phyloP scores from a whole-genome alignment of 1,140 invertebrate species.

The Papilio helenus region DNA sequence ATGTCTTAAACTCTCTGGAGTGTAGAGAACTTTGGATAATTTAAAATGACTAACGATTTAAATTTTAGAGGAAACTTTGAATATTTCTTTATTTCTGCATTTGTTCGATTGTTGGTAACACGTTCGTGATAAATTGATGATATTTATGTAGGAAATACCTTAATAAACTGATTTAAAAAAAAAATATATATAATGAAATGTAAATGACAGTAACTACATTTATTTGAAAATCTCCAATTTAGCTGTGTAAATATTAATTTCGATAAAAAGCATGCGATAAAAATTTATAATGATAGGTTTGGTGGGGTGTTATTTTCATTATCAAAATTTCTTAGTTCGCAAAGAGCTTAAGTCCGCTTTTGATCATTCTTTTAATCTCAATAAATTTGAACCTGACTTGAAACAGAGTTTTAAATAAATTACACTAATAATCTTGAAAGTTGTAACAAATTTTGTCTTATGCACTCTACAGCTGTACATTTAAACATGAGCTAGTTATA shows the following conservation, averaged over 20 bases:
- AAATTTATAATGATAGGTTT: not conserved
- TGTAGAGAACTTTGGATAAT: not conserved
- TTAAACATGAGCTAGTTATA: not conserved
- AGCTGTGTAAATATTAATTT: no score
- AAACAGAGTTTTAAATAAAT: not conserved
- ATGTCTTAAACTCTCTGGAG: not conserved
- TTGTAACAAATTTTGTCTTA: not conserved
- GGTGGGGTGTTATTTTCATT: not conserved
- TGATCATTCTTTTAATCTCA: not conserved
- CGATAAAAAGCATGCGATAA: no score
- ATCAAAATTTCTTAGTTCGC: not conserved
- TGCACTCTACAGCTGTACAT: not conserved
- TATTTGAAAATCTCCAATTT: no score
- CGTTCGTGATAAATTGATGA: no score
- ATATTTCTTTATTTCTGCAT: not conserved
- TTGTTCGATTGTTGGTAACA: no score
- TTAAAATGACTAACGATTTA: not conserved
- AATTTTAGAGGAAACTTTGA: not conserved
- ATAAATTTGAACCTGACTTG: constrained; percentile 11
- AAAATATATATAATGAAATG: no score
- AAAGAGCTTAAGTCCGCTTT: not conserved
- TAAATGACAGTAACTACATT: no score
- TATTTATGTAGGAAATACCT: no score
- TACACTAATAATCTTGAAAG: not conserved
- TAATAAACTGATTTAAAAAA: no score